These are phyloP conservation scores for Lochmaea crataegi DNA, from an alignment of 2,888 invertebrate species.

Conservation along the genomic window DNA sequence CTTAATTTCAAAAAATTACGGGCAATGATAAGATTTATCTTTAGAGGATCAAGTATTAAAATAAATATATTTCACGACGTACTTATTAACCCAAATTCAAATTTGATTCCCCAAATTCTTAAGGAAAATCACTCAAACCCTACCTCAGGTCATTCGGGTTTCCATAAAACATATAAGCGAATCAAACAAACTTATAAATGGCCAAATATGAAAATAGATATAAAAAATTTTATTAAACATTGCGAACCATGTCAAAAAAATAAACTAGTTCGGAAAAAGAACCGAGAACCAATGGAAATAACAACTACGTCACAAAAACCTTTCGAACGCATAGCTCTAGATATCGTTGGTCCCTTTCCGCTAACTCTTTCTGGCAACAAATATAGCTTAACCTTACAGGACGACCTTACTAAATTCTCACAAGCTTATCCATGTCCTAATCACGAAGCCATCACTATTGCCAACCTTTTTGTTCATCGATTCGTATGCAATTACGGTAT, in stretches of 20 bases:
- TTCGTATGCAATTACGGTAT: slow-evolving; percentile 52
- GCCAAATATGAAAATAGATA: slow-evolving; percentile 46
- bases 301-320: slow-evolving; percentile 36
- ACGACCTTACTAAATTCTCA: slow-evolving; percentile 49
- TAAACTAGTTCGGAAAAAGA: slow-evolving; percentile 14
- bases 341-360: slow-evolving; percentile 52
- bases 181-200: slow-evolving; percentile 48
- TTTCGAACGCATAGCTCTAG: slow-evolving; percentile 48
- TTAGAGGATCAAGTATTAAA: background rate
- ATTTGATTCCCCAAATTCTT: background rate
- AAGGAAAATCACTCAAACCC: slow-evolving; percentile 20
- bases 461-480: slow-evolving; percentile 45
- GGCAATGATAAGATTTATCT: background rate
- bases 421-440: slow-evolving; percentile 52
- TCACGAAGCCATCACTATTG: slow-evolving; percentile 49
- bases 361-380: slow-evolving; percentile 45
- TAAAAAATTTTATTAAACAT: slow-evolving; percentile 44
- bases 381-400: slow-evolving; percentile 52
- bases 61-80: slow-evolving; percentile 1
- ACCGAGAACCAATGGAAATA: slow-evolving; percentile 21
- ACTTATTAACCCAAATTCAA: background rate
- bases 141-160: slow-evolving; percentile 51
- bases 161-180: slow-evolving; percentile 48
- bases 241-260: slow-evolving; percentile 49
- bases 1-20: background rate